Conservation (phyloP, 2,888 invertebrate species). For the Tillus elongatus region DNA sequence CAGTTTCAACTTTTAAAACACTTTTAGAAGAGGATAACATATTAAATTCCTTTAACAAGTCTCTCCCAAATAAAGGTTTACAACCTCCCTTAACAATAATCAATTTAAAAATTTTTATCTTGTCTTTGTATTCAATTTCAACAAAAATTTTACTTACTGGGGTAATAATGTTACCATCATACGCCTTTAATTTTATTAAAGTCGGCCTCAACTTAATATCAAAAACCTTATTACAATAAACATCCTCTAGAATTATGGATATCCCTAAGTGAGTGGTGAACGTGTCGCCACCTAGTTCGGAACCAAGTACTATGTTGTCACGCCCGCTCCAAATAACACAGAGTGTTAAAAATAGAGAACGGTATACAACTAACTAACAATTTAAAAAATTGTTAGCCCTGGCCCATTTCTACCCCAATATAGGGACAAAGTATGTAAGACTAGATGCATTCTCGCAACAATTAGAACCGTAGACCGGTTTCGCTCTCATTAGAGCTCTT, state of each 20-base stretch:
- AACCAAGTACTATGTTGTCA: background rate
- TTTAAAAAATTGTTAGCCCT: too few relatives aligned
- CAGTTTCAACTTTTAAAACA: too few relatives aligned
- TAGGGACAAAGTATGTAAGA: too few relatives aligned
- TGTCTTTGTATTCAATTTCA: background rate
- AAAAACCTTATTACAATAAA: background rate
- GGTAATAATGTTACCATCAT: constrained; percentile 3
- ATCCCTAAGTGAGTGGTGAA: background rate
- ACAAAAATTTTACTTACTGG: constrained; percentile 1
- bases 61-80: background rate
- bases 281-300: background rate
- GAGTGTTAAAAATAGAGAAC: too few relatives aligned
- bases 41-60: background rate
- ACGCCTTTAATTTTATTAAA: background rate
- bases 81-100: background rate
- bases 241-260: background rate
- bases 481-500: too few relatives aligned
- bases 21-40: background rate
- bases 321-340: background rate
- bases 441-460: too few relatives aligned
- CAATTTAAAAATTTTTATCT: background rate
- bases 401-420: too few relatives aligned
- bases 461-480: too few relatives aligned
- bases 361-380: too few relatives aligned
- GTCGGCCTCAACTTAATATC: background rate